A percentile compares a stretch with the other conserved stretches of the same genome.
Conservation (phyloP, 1,140 invertebrate genomes). For the Drosophila triauraria region DNA sequence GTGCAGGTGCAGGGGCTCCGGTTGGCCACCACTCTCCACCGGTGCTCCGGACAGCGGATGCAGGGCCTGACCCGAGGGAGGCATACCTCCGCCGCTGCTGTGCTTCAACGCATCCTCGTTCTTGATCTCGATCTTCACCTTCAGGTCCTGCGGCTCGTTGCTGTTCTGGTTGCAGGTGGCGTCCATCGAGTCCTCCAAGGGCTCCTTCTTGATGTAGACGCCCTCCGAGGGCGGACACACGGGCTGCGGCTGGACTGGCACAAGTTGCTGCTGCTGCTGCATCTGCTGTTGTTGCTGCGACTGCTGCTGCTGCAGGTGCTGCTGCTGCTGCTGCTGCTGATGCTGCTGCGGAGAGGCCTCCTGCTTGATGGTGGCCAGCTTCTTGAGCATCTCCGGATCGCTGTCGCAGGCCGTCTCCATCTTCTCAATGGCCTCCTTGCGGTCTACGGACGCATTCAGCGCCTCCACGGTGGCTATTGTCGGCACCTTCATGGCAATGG, state of each 20-base stretch:
- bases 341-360: conserved; percentile 63
- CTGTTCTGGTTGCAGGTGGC: conserved; percentile 84
- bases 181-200: conserved; percentile 84
- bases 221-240: conserved; percentile 53
- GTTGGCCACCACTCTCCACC: conserved; percentile 26
- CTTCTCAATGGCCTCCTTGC: conserved; percentile 74
- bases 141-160: conserved; percentile 84
- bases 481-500: conserved; percentile 75
- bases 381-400: conserved; percentile 82
- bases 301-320: conserved; percentile 46
- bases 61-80: conserved; percentile 31
- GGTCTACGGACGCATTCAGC: conserved; percentile 76
- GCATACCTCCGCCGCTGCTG: conserved; percentile 43
- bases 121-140: conserved; percentile 84
- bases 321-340: conserved; percentile 77
- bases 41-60: conserved; percentile 35
- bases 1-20: conserved; percentile 65
- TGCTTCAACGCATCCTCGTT: conserved; percentile 72
- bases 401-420: conserved; percentile 67
- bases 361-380: conserved; percentile 83
- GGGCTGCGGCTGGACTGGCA: conserved; percentile 46
- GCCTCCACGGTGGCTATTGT: conserved; percentile 81
- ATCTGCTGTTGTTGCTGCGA: conserved; percentile 66
- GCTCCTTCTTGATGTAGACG: conserved; percentile 84
- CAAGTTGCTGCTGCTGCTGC: conserved; percentile 73